Conservation (phyloP, 1,140 invertebrate genomes). For the Lepidurus arcticus region DNA sequence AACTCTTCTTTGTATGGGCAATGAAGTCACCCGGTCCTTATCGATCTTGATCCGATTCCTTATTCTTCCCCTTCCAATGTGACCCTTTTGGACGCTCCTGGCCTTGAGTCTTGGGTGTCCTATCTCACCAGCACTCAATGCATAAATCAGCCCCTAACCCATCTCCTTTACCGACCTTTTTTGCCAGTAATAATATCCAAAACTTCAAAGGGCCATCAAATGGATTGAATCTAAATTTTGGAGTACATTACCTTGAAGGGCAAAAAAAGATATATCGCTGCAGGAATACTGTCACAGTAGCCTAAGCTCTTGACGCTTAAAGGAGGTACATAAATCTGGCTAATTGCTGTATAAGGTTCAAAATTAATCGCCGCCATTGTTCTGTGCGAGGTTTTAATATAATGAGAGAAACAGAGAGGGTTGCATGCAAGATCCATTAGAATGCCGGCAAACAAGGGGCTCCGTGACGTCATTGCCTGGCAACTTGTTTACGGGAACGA, state of each 20-base stretch:
- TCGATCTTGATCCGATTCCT: neutral
- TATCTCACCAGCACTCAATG: neutral
- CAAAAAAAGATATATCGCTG: neutral
- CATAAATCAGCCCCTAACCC: neutral
- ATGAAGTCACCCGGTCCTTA: neutral
- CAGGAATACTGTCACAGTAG: too few relatives aligned
- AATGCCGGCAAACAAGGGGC: neutral
- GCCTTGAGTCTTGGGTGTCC: neutral
- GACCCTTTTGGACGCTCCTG: neutral
- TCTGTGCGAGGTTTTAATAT: neutral
- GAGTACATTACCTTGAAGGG: neutral
- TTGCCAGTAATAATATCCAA: neutral
- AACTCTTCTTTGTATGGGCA: neutral
- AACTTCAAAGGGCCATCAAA: neutral
- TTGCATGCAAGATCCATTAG: neutral
- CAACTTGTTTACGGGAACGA: constrained; percentile 4
- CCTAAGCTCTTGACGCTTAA: too few relatives aligned
- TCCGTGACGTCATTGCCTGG: neutral
- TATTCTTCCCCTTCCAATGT: neutral
- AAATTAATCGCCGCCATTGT: neutral
- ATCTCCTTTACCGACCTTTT: neutral
- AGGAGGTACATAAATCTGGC: too few relatives aligned
- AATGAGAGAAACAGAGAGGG: neutral
- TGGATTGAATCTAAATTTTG: neutral
- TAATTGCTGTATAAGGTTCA: neutral